A percentile compares a stretch with the other conserved stretches of the same genome.
phyloP scores from a whole-genome alignment of 2,888 invertebrate genomes.

The Nephrotoma flavescens region DNA sequence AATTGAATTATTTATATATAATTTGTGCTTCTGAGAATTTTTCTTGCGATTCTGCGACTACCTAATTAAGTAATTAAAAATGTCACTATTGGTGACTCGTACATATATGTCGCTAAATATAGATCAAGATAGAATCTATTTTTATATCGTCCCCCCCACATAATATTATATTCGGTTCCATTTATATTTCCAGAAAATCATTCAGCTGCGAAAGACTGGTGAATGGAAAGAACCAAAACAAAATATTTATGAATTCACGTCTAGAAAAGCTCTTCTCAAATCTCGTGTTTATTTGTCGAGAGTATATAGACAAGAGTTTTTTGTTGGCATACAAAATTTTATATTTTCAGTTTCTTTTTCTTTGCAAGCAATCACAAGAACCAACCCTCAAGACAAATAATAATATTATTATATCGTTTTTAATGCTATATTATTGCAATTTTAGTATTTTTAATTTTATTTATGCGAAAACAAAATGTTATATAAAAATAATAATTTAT shows the following conservation, averaged over 20 bases:
- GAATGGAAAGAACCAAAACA: background rate
- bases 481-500: background rate
- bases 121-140: background rate
- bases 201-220: background rate
- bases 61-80: background rate
- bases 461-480: background rate
- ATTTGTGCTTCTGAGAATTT: background rate
- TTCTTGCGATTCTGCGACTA: background rate
- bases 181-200: background rate
- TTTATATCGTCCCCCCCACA: background rate
- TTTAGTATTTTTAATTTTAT: background rate
- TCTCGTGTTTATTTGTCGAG: background rate
- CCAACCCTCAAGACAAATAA: background rate
- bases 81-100: background rate
- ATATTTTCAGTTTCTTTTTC: background rate
- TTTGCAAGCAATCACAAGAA: background rate
- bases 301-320: background rate
- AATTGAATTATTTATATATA: background rate
- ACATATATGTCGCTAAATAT: background rate
- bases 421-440: background rate
- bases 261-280: background rate
- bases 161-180: background rate
- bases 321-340: background rate
- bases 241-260: background rate
- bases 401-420: background rate